phyloP scores from a whole-genome alignment of 2,113 vertebrate genomes.

The Hyperopisus bebe region DNA sequence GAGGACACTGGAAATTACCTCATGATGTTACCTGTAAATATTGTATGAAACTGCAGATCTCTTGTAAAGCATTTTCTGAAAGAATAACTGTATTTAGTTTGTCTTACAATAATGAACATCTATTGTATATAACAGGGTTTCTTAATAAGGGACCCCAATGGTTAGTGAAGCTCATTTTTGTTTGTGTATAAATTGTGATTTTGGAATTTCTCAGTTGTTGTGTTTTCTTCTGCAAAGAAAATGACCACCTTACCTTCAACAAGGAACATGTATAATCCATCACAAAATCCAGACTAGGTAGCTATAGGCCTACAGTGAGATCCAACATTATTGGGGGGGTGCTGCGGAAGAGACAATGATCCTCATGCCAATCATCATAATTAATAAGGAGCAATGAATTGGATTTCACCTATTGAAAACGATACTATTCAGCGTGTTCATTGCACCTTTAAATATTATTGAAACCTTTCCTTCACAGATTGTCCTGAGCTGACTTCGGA shows the following conservation, averaged over 20 bases:
- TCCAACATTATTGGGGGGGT: background rate
- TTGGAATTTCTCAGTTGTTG: background rate
- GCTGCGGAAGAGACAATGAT: background rate
- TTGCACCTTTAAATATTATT: background rate
- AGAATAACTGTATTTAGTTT: too few species aligned
- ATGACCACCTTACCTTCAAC: background rate
- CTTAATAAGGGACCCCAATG: background rate
- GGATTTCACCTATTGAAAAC: background rate
- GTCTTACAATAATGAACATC: too few species aligned
- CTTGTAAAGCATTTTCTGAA: background rate
- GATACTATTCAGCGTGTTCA: background rate
- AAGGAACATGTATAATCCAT: background rate
- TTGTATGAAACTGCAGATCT: background rate
- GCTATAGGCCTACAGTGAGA: background rate
- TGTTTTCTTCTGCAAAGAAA: background rate
- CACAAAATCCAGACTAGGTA: background rate
- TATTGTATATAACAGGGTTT: too few species aligned
- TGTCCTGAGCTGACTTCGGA: background rate
- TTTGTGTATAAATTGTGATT: background rate
- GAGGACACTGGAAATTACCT: background rate
- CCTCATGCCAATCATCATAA: background rate
- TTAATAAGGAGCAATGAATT: background rate
- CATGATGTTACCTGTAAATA: background rate
- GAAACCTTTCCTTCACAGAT: background rate
- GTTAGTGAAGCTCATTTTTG: background rate